phyloP scores from a whole-genome alignment of 23 tunicate genomes.

The Halocynthia aurantium region DNA sequence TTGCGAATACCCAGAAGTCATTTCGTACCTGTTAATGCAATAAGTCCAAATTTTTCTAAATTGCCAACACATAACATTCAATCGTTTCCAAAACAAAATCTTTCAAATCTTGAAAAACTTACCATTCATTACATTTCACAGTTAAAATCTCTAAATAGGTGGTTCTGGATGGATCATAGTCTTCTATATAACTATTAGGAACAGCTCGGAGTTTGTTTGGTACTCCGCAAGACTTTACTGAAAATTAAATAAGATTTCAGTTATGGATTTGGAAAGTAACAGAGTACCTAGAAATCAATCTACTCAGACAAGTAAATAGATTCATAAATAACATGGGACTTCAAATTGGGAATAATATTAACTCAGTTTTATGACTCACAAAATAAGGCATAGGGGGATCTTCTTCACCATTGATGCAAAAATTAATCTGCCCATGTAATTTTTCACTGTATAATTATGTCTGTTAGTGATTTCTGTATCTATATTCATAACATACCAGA shows the following conservation, averaged over 20 bases:
- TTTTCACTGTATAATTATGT: too few species aligned
- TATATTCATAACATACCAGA: too few species aligned
- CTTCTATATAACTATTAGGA: conserved; percentile 10
- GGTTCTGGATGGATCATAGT: neutral
- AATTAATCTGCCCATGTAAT: too few species aligned
- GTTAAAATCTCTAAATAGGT: conserved; percentile 22
- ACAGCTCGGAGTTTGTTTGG: conserved; percentile 25
- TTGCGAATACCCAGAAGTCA: conserved; percentile 6
- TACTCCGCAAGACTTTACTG: conserved; percentile 49
- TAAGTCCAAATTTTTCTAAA: too few species aligned
- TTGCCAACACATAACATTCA: neutral
- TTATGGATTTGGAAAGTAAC: neutral
- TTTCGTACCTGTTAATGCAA: conserved; percentile 28
- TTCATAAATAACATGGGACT: too few species aligned
- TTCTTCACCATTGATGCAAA: too few species aligned
- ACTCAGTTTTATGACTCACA: too few species aligned
- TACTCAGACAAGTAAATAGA: too few species aligned
- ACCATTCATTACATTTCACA: conserved; percentile 45
- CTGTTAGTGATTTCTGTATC: too few species aligned
- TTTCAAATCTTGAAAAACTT: neutral
- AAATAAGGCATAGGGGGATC: too few species aligned
- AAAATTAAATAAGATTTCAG: neutral
- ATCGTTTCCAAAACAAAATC: neutral
- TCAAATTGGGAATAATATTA: too few species aligned
- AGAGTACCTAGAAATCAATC: too few species aligned